Evolutionary conservation across 1,140 invertebrate genomes (phyloP), one percentile per base, ranked within the genome.

Genomic region (Scylla paramamosain): DNA sequence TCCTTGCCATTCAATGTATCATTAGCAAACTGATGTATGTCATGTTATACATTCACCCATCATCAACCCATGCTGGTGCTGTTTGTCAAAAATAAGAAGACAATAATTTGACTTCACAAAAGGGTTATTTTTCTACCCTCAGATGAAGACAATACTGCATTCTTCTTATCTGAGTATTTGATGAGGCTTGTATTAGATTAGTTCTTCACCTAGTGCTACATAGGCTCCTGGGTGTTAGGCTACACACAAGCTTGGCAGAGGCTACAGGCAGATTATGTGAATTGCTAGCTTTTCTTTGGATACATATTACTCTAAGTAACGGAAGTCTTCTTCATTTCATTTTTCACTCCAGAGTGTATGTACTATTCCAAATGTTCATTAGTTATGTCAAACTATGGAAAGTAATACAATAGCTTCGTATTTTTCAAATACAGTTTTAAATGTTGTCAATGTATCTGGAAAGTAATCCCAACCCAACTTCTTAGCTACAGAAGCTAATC

Each of bases 181-280:
- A 59, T 59, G 52, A 59, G 31, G 52, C 67, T 25, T 94, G 86
- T 89, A 84, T 94, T 92, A 95, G 59, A 16, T 39, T 48, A 84
- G 14, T 67, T 89, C 92, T 77, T 77, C n/a, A 87, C 92, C 92
- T 87, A 95, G 20, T 31, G 52, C 91, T 95, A 95, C 32, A 45
- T 20, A 95, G 91, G 90, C 94, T 92, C 20, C 67, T 67, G 28
- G 32, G 59, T 92, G 83, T 31, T 93, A 95, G 83, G 46, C 94
- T 95, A 95, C 91, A 95, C 77, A 92, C 94, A 95, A 92, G 94
- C 94, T 95, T 95, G 91, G 94, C 94, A 87, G 83, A 39, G 52
- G 91, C 91, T 95, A 95, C 84, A 95, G 94, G 94, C 91, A 87
- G 91, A 92, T 95, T 90, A 67, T 86, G 82, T 92, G 59, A 87